Percentiles rank a stretch among this genome's conserved stretches.
phyloP scores from a whole-genome alignment of 2,113 vertebrate species.

The Carettochelys insculpta region DNA sequence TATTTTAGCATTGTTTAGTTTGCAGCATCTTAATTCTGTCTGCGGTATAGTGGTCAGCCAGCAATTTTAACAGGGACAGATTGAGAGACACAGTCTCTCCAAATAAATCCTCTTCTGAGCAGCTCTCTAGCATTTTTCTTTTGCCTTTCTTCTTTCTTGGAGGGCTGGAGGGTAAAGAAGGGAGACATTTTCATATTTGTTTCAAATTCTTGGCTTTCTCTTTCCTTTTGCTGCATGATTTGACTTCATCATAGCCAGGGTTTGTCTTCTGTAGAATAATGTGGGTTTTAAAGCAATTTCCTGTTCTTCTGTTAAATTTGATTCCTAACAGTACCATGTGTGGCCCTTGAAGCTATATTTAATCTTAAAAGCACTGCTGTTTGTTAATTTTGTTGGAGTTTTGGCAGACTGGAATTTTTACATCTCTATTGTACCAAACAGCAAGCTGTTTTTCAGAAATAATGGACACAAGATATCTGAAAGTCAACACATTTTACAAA shows the following conservation, averaged over 20 bases:
- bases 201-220: rapidly evolving
- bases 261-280: not conserved
- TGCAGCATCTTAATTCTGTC: not conserved
- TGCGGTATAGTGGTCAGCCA: not conserved
- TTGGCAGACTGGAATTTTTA: not conserved
- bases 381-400: slow-evolving; percentile 27
- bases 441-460: not conserved
- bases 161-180: too few relatives aligned
- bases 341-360: not conserved
- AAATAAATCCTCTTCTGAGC: not conserved
- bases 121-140: not conserved
- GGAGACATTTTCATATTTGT: not conserved
- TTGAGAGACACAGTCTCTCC: not conserved
- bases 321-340: not conserved
- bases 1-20: not conserved
- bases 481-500: not conserved
- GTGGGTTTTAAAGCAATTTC: not conserved
- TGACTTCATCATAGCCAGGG: not conserved
- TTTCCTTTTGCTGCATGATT: not conserved
- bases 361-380: not conserved
- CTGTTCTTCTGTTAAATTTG: not conserved
- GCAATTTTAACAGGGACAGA: not conserved
- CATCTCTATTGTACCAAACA: not conserved
- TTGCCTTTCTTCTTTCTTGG: not conserved
- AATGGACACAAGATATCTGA: not conserved